Base-by-base conservation (phyloP, 92 coral and sea anemone species). In the Epizoanthus scotinus region DNA sequence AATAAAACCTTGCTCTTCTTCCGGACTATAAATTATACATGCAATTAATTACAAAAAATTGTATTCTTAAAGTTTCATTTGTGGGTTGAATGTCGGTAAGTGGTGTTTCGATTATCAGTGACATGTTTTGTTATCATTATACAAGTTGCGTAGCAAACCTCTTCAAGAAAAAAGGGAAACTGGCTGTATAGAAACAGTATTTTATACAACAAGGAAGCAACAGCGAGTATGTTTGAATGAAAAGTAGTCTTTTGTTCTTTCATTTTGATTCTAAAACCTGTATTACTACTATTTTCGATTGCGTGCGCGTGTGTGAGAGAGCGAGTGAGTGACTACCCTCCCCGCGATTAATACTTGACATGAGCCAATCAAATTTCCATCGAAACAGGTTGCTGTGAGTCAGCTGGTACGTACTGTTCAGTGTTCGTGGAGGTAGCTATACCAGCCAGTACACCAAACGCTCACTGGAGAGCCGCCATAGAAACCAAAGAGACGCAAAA, bases 21-120 rank as follows among this genome's bases (percentile, higher is more conserved):
- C 73, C 73, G 73, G 73, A n/a, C 26, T 68, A 68, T 68, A 68
- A 68, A 68, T 68, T 68, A 68, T 68, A 53, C 73, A 68, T 68
- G 56, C 56, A 42, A 36, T 42, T 68, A 22, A 68, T 40, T 68
- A 25, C 42, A 68, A 22, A 68, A 68, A 68, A 68, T n/a, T 18
- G 14, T 68, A 44, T 68, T 68, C 56, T 14, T 44, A 34, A 19
- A 68, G 73, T 68, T 68, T 68, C 55, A 38, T 29, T 68, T 68
- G 73, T 68, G 73, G 73, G 20, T 21, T 38, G 67, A 12, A 18
- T 26, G 21, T 42, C 73, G 26, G 21, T 68, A 68, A 68, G 55
- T 40, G 19, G 56, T 9, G 73, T 38, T 53, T 24, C 73, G 40
- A 31, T 68, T 68, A n/a, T n/a, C n/a, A n/a, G 40, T 68, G 73